Base-by-base conservation (phyloP, 2,888 invertebrate species). In the Archips xylosteana region DNA sequence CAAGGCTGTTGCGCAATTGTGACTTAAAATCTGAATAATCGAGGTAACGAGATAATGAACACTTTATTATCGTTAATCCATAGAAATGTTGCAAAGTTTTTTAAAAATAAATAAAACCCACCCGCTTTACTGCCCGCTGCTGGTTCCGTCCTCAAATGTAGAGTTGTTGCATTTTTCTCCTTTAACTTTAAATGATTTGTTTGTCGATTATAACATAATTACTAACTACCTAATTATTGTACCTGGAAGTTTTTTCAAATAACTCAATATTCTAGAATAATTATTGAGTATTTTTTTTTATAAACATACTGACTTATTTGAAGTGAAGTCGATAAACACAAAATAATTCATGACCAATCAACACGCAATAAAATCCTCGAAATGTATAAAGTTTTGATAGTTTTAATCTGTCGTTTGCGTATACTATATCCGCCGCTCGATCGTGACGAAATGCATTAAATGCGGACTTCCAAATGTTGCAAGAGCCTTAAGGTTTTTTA, bases 401-500 rank as follows among this genome's bases (percentile, higher is more conserved):
- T 32, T 32, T 32, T 12, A 5, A 54, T 57, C 57, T 32, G 32
- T 57, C 32, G 10, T 12, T 32, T 32, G 57, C 57, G 57, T 57
- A 32, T 57, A 57, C 57, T 57, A 63, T 23, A 62, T 62, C 63
- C 63, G 63, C 47, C 63, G 39, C 13, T 15, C 39, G 39, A 4
- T 47, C 13, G 57, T 72, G 72, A 63, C 68, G 68, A 73, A 73
- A 72, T 42, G 47, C 36, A 68, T 69, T 60, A 73, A 73, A 63
- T 73, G 73, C 73, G 59, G 51, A 13, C 47, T 57, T 49, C 73
- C 67, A 63, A 67, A 68, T 74, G 74, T 74, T 70, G 74, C 69
- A 74, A 68, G 78, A 75, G 64, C 77, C 83, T 76, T 85, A 88
- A 91, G 89, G 90, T 86, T 91, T 78, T 83, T 82, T 57, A 12